phyloP scores from a whole-genome alignment of 2,113 vertebrate species.

The Mohoua ochrocephala region DNA sequence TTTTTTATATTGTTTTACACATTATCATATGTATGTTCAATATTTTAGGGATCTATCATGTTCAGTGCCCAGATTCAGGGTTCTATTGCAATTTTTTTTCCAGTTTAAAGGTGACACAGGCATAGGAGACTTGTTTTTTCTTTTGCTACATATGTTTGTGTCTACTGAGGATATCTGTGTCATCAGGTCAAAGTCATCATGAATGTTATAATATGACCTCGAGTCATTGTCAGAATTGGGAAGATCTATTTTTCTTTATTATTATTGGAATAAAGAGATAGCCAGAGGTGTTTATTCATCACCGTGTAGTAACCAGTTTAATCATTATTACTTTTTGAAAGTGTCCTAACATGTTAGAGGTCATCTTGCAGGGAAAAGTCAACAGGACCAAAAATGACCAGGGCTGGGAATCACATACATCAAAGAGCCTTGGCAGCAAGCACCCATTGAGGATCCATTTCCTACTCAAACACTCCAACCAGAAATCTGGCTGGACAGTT shows the following conservation, averaged over 20 bases:
- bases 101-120: not conserved
- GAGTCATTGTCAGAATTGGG: not conserved
- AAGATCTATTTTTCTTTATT: not conserved
- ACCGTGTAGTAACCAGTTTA: not conserved
- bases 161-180: not conserved
- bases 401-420: not conserved
- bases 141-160: not conserved
- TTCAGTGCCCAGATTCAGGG: not conserved
- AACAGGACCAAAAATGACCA: not conserved
- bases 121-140: not conserved
- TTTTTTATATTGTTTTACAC: not conserved
- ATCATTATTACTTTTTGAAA: not conserved
- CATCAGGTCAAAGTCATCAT: not conserved
- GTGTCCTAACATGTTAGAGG: not conserved
- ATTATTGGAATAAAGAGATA: not conserved
- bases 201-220: not conserved
- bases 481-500: not conserved
- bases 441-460: not conserved
- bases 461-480: not conserved
- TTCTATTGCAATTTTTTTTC: not conserved
- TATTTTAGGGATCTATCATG: not conserved
- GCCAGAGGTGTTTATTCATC: not conserved
- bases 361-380: not conserved
- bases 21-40: not conserved
- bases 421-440: not conserved